Base-by-base conservation (phyloP, 2,113 vertebrate genomes). In the Triplophysa tibetana region DNA sequence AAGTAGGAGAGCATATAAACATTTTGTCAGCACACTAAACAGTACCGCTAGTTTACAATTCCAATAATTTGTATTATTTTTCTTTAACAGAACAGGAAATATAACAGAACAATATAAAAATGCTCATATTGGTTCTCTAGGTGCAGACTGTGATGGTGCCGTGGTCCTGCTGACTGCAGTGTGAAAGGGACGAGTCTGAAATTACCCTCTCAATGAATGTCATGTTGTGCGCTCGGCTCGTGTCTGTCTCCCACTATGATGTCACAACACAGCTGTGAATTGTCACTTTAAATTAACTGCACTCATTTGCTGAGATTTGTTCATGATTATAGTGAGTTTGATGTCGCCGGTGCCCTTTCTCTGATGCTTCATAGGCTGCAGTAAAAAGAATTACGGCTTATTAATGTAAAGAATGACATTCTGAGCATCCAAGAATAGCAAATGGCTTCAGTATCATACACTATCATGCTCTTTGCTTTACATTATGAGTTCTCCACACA, bases 211-310 rank as follows among this genome's bases (percentile, higher is more conserved):
- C 29, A 74, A 60, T 74, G 24, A 60, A 73, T 60, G 54, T 61
- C n/a, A 43, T 16, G 54, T 41, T 73, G 54, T 56, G 52, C 19
- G 26, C 50, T 56, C 33, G 26, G 13, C 24, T 38, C 69, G 1
- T 14, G 19, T 56, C 69, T 38, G 26, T 19, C 33, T 41, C 12
- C 29, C 11, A 8, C 50, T 72, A n/a, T 54, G 50, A 56, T 38
- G 69, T 41, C 70, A 74, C 70, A 74, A 61, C 54, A 74, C 70
- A 74, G 33, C 56, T 74, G 70, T 43, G 16, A 43, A 74, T 60
- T 33, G 21, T 74, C n/a, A 61, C 41, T 14, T 23, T 8, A 43
- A 73, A 74, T 9, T 73, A 33, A 73, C 70, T 74, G 33, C 6
- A 43, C 54, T 61, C 54, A 43, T 74, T 61, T 73, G 54, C 29